phyloP scores from a whole-genome alignment of 1,140 invertebrate species.

The Camponotus vicinus region DNA sequence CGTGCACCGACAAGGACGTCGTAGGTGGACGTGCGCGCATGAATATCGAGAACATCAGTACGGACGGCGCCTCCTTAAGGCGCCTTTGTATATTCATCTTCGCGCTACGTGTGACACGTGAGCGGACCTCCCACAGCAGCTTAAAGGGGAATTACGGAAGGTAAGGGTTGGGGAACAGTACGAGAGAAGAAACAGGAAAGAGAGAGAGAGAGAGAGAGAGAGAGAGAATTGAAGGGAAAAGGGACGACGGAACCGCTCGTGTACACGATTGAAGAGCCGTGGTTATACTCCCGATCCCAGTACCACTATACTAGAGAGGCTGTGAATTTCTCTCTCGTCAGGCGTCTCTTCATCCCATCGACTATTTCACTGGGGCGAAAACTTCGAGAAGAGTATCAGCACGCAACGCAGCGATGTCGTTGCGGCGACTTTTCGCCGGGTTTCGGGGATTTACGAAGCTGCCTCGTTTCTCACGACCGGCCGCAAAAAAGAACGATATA shows the following conservation, averaged over 20 bases:
- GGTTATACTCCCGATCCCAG: constrained; percentile 37
- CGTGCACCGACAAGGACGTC: constrained; percentile 18
- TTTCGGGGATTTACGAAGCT: constrained; percentile 62
- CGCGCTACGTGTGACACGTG: constrained; percentile 73
- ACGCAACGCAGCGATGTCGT: constrained; percentile 34
- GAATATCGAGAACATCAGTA: constrained; percentile 61
- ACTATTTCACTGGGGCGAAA: constrained; percentile 52
- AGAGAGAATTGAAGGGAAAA: constrained; percentile 32
- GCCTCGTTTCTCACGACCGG: constrained; percentile 34
- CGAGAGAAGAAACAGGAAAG: neutral
- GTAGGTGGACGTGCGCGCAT: constrained; percentile 44
- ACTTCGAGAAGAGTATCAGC: constrained; percentile 45
- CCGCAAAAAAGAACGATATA: neutral
- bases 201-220: constrained; percentile 5
- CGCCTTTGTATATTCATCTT: constrained; percentile 66
- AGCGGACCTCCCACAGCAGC: constrained; percentile 73
- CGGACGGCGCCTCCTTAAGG: constrained; percentile 70
- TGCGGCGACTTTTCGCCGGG: constrained; percentile 60
- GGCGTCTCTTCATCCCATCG: constrained; percentile 16
- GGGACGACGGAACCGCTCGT: constrained; percentile 29
- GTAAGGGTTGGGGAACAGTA: neutral
- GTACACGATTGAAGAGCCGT: constrained; percentile 41
- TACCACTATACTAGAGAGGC: neutral
- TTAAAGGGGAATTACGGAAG: constrained; percentile 71
- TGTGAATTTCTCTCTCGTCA: constrained; percentile 43